Evolutionary conservation across 2,888 invertebrate species (phyloP).

Genomic region (Alentia gelatinosa): DNA sequence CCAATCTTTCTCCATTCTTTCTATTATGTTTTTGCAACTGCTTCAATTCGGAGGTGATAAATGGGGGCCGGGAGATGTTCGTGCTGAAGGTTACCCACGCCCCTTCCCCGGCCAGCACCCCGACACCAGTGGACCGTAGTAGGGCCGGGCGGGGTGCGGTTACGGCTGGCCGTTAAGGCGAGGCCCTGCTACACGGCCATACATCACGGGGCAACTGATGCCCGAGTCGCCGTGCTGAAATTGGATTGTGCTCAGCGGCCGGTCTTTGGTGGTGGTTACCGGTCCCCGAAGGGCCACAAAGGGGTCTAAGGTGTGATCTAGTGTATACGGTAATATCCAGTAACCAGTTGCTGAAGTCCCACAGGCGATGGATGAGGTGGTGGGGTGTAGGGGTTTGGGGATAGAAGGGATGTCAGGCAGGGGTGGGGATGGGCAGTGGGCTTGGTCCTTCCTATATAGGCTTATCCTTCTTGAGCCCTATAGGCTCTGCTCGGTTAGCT

Average conservation of each 20-base stretch:
- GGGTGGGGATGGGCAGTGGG: neutral
- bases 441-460: no score
- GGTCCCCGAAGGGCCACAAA: neutral
- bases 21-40: neutral
- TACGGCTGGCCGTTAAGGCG: neutral
- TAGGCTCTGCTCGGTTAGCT: no score
- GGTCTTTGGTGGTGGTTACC: constrained; percentile 35
- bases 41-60: neutral
- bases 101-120: neutral
- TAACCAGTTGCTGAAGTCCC: neutral
- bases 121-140: neutral
- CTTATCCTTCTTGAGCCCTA: no score
- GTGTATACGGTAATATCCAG: constrained; percentile 16
- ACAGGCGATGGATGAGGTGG: neutral
- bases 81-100: neutral
- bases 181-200: neutral
- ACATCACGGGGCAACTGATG: constrained; percentile 17
- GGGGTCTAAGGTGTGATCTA: constrained; percentile 45
- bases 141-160: neutral
- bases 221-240: neutral
- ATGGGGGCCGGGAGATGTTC: neutral
- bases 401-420: neutral
- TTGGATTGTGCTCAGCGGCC: constrained; percentile 30
- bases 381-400: neutral
- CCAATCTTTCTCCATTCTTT: neutral